Base-by-base conservation (phyloP, 1,140 invertebrate species). In the Papilio glaucus region DNA sequence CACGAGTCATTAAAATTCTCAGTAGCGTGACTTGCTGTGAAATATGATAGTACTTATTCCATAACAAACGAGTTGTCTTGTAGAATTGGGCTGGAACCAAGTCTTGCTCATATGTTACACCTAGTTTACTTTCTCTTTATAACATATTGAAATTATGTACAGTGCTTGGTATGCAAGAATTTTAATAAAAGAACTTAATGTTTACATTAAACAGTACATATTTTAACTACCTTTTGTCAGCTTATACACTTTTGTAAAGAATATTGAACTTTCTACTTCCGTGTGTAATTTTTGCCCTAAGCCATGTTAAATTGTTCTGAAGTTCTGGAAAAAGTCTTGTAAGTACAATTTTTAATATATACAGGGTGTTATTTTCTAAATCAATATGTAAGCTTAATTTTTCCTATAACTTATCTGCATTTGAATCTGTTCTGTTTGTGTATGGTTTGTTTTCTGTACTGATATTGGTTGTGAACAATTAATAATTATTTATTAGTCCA, bases 361-460 rank as follows among this genome's bases (percentile, higher is more conserved):
- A 74, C 73, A 74, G 73, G 72, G 73, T 74, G 69, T 42, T 71
- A 74, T 12, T 73, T 65, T 67, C 63, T 63, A 73, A 24, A 65
- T 41, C 24, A 65, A 71, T 37, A 70, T 18, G n/a, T 53, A 69
- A 33, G 21, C 33, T 37, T 69, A 53, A 65, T 26, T 26, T 42
- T 18, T n/a, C 39, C 24, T 67, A 9, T 26, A 6, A 39, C 41
- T 67, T n/a, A 37, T 37, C 38, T 39, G 24, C 8, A 12, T 53
- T 49, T 26, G 13, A 53, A 29, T 45, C 29, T 53, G 24, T 67
- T 67, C 63, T 42, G 63, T 42, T 49, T 39, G 8, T 69, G 38
- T 53, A 9, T 65, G 13, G 7, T 69, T 69, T 49, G 15, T 29
- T 49, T 69, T n/a, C 26, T 53, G 12, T 53, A 53, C 18, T 24